Evolutionary conservation across 2,888 invertebrate genomes (phyloP).

Genomic region (Toxonevra muliebris): DNA sequence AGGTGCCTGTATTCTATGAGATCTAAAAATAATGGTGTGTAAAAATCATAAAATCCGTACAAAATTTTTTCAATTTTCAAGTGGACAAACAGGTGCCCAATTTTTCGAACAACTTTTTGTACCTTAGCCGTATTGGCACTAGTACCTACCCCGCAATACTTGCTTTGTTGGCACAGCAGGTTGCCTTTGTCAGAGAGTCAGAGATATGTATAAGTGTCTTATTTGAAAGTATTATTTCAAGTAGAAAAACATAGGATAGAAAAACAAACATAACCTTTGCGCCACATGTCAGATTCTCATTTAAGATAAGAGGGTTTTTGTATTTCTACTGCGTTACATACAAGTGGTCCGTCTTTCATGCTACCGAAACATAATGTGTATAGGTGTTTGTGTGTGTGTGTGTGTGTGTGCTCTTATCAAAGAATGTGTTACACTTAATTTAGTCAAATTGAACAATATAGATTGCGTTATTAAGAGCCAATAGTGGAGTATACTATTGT

Average conservation of each 20-base stretch:
- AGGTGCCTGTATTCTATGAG: no score
- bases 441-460: conserved; percentile 24
- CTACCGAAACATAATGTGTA: background rate
- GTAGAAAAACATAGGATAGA: conserved; percentile 54
- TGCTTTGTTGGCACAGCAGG: conserved; percentile 32
- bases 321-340: conserved; percentile 11
- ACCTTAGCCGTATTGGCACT: no score
- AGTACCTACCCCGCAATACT: conserved; percentile 28
- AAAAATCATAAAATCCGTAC: no score
- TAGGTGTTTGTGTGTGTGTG: background rate
- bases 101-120: no score
- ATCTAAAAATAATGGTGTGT: no score
- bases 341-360: conserved; percentile 10
- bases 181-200: conserved; percentile 46
- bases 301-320: conserved; percentile 31
- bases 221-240: conserved; percentile 40
- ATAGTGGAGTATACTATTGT: no score
- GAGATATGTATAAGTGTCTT: background rate
- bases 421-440: conserved; percentile 37
- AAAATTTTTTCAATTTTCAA: no score
- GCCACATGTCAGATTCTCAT: conserved; percentile 34
- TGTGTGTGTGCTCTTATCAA: conserved; percentile 17
- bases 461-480: background rate
- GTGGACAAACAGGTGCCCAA: no score
- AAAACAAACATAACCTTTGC: conserved; percentile 44